Evolutionary conservation across 1,140 invertebrate genomes (phyloP).

Genomic region (Zaprionus gabonicus): DNA sequence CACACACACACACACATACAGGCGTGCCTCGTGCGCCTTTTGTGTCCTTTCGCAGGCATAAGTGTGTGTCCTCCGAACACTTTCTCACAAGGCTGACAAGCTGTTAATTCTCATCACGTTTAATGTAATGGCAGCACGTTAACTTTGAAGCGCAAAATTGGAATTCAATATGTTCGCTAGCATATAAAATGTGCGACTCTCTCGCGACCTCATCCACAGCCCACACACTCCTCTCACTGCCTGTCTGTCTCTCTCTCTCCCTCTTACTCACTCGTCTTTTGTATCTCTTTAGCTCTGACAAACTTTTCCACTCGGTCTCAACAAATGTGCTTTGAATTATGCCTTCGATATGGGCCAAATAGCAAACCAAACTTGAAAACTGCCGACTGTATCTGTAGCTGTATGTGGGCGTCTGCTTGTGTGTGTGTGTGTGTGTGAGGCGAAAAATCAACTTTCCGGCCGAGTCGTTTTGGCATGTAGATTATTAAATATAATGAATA

Average conservation of each 20-base stretch:
- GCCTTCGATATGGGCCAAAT: conserved; percentile 31
- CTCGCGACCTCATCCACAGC: conserved; percentile 12
- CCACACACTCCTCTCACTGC: not conserved
- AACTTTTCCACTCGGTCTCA: conserved; percentile 44
- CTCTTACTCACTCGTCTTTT: no score
- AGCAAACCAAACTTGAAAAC: conserved; percentile 28
- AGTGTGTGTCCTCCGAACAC: conserved; percentile 23
- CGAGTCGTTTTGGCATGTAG: conserved; percentile 48
- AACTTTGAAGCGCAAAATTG: conserved; percentile 79
- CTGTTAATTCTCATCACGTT: conserved; percentile 82
- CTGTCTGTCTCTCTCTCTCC: not conserved
- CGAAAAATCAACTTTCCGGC: conserved; percentile 54
- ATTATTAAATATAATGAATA: conserved; percentile 76
- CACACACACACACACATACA: conserved; percentile 19
- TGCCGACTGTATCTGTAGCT: conserved; percentile 29
- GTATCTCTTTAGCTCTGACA: conserved; percentile 33
- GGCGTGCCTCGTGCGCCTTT: conserved; percentile 3
- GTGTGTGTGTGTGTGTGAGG: not conserved
- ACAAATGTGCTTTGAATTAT: conserved; percentile 65
- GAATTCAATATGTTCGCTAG: conserved; percentile 78
- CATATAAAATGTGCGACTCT: conserved; percentile 62
- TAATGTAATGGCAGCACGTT: conserved; percentile 80
- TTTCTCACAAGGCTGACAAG: conserved; percentile 39
- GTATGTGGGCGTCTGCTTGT: conserved; percentile 18
- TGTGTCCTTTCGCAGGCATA: conserved; percentile 17